phyloP scores from a whole-genome alignment of 1,140 invertebrate species.

The Paraescarpia echinospica region DNA sequence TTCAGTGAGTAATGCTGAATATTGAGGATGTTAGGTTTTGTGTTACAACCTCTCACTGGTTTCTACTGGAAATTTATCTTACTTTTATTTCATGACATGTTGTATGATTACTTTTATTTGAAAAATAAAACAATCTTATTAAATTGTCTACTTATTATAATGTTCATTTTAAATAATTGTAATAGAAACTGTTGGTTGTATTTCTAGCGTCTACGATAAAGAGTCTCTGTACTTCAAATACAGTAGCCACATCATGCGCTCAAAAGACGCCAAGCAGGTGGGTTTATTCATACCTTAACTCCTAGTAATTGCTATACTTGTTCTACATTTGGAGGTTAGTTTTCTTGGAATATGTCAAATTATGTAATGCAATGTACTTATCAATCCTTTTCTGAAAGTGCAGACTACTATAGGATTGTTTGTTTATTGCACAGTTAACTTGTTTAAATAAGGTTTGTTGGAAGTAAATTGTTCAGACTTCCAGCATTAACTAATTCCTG shows the following conservation, averaged over 20 bases:
- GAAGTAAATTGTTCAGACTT: too few relatives aligned
- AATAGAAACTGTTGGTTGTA: not conserved
- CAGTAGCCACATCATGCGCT: slow-evolving; percentile 30
- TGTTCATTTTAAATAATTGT: slow-evolving; percentile 11
- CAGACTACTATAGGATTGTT: too few relatives aligned
- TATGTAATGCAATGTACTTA: too few relatives aligned
- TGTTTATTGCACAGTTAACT: too few relatives aligned
- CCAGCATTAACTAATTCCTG: too few relatives aligned
- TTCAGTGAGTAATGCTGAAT: not conserved
- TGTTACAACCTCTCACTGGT: not conserved
- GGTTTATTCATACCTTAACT: not conserved
- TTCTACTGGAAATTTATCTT: not conserved
- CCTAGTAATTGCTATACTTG: not conserved
- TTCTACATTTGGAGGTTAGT: not conserved
- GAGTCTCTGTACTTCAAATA: slow-evolving; percentile 34
- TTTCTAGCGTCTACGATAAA: slow-evolving; percentile 32
- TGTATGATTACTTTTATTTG: not conserved
- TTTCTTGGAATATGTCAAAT: too few relatives aligned
- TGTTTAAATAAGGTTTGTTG: too few relatives aligned
- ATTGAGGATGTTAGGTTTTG: not conserved
- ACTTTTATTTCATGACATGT: not conserved
- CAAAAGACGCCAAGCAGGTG: slow-evolving; percentile 35
- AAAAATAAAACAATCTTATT: too few relatives aligned
- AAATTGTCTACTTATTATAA: not conserved
- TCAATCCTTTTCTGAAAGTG: too few relatives aligned